Evolutionary conservation across 2,113 vertebrate genomes (phyloP), one percentile per base, ranked within the genome.

Genomic region (Corvus hawaiiensis): DNA sequence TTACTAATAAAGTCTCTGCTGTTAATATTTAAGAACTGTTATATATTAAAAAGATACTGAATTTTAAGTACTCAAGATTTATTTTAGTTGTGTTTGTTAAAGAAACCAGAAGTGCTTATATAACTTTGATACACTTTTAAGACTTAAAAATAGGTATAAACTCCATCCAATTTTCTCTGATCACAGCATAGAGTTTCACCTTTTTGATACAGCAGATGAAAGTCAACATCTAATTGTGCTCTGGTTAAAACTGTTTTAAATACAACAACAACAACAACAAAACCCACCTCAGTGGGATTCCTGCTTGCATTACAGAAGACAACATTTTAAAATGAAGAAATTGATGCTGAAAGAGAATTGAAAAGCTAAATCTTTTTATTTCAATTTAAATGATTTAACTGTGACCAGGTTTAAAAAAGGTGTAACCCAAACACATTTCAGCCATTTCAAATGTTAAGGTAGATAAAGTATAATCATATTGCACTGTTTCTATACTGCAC

Each of bases 131-230:
- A 80, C 18, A 20, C 56, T 73, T 75, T 96, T n/a, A 79, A 66
- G 39, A 80, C 52, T 72, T 94, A 84, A 97, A 77, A 97, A 98
- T 97, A 98, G 98, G 97, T 99, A 97, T 99, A 98, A 85, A 99
- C 97, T 24, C 98, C 98, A 72, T 99, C 98, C 52, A 99, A 97
- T 97, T 99, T 99, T 87, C 97, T 98, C 72, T 98, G 97, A 97
- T 99, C 98, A 67, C 94, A 98, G 95, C 97, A 98, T 33, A 99
- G 82, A 35, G 98, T 84, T 77, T 98, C 97, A 75, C 98, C 98
- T 61, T 98, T 96, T 37, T 99, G 98, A 91, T 98, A 98, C 15
- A 96, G 85, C 63, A 99, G 97, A 77, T 96, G 86, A 96, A 99
- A 99, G 96, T 99, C 98, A 85, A 98, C 98, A 94, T 99, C 98